These are phyloP conservation scores for Chymomyza fuscimana DNA, from an alignment of 2,888 invertebrate genomes.

Conservation along the genomic window DNA sequence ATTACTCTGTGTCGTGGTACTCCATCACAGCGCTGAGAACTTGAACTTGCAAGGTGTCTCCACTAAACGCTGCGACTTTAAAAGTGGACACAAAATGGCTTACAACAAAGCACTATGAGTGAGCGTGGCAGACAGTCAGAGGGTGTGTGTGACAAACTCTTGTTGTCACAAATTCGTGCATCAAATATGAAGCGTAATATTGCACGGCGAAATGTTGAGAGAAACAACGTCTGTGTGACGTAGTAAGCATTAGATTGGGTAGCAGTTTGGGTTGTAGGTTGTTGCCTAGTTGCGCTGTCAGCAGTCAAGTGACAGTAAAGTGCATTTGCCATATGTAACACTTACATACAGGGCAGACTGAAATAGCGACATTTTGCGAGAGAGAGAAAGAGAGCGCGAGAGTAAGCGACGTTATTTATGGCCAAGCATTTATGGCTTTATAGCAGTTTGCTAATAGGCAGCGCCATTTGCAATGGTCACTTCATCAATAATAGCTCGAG, in stretches of 20 bases:
- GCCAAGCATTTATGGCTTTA: slow-evolving; percentile 67
- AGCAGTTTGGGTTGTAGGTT: not conserved
- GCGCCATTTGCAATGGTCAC: slow-evolving; percentile 36
- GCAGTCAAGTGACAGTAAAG: slow-evolving; percentile 64
- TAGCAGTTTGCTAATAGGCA: slow-evolving; percentile 55
- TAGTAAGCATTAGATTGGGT: not conserved
- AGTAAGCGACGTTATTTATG: slow-evolving; percentile 45
- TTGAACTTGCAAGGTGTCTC: slow-evolving; percentile 23
- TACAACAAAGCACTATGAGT: not conserved
- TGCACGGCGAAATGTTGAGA: not conserved
- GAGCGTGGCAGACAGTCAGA: not conserved
- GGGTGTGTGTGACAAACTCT: not conserved
- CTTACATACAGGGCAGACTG: not conserved
- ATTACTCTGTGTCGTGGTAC: slow-evolving; percentile 70
- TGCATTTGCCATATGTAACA: slow-evolving; percentile 68
- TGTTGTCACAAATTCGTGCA: not conserved
- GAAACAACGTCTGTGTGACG: not conserved
- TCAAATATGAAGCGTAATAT: not conserved
- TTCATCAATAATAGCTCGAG: slow-evolving; percentile 46
- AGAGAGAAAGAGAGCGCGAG: no score
- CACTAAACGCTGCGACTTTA: not conserved
- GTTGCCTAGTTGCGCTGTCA: slow-evolving; percentile 30
- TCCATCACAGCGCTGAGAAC: slow-evolving; percentile 50
- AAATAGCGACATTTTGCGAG: not conserved
- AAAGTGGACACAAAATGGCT: not conserved